Evolutionary conservation across 2,888 invertebrate species (phyloP), one percentile per base, ranked within the genome.

Genomic region (Ligdia adustata): DNA sequence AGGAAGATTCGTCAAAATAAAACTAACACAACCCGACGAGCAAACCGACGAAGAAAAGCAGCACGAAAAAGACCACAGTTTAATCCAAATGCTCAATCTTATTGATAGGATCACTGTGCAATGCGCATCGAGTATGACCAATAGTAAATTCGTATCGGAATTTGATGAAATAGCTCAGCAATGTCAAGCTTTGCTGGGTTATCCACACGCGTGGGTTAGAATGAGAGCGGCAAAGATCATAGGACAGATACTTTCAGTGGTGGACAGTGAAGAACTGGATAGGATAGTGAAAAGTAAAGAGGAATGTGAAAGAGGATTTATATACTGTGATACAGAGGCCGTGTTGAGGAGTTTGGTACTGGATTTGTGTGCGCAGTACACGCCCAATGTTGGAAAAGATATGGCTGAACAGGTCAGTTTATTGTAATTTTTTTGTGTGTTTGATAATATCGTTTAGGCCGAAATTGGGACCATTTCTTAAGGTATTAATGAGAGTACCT

Each of bases 191-290:
- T 91, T 96, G 28, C 75, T 98, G 9, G 93, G 92, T 0, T 94
- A 98, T 76, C 95, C 96, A 7, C 98, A 98, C 72, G 92, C 93
- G 18, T 97, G 97, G 97, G 96, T 98, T 0, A 92, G 97, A 41
- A 84, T 96, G 31, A 92, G 93, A 46, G 92, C 97, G 0, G 92
- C 94, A 0, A 96, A 96, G 74, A 91, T 97, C 52, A 79, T 98
- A 28, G 95, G 95, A 0, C 91, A 93, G 32, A 90, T 97, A 35
- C 82, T 98, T 41, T 87, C 92, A 0, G 80, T 91, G 0, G 91
- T 94, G 32, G 92, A 95, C 66, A 81, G 91, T 4, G 91, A 91
- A 0, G 91, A 93, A 48, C 82, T 96, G 31, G 91, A 92, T 12
- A 63, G 68, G 31, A 63, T 92, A 45, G 69, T 93, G 3, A 77